Evolutionary conservation across 2,797 vertebrate genomes (phyloP).

Genomic region (Falco berigora): DNA sequence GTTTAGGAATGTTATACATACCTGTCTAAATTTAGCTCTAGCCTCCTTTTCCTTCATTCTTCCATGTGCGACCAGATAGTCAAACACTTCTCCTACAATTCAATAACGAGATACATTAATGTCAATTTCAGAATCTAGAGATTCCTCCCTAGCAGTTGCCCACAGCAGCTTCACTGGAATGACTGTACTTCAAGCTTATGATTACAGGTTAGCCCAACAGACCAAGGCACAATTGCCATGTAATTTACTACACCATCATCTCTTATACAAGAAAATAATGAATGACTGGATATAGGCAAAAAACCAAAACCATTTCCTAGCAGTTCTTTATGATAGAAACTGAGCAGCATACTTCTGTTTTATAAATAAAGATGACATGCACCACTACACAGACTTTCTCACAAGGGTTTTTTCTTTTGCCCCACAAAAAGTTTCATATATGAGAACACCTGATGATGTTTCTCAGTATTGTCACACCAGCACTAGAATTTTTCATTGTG

Average conservation of each 20-base stretch:
- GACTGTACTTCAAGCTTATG: not conserved
- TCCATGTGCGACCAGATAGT: constrained; percentile 97
- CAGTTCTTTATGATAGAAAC: not conserved
- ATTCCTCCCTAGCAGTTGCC: not conserved
- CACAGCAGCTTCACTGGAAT: not conserved
- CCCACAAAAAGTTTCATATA: not conserved
- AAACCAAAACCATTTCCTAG: not conserved
- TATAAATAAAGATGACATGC: not conserved
- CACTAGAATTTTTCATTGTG: not conserved
- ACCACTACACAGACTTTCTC: not conserved
- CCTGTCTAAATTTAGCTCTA: constrained; percentile 98
- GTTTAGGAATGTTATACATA: constrained; percentile 67
- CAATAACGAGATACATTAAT: not conserved
- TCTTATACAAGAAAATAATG: not conserved
- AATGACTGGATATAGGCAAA: not conserved
- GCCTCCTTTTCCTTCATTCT: constrained; percentile 99
- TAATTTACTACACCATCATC: not conserved
- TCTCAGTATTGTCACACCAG: not conserved
- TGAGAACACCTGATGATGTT: not conserved
- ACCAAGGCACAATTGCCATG: not conserved
- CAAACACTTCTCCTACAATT: constrained; percentile 90
- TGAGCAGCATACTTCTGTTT: not conserved
- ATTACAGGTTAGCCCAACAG: not conserved
- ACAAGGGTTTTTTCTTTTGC: not conserved
- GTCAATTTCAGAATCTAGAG: not conserved